Evolutionary conservation across 2,888 invertebrate genomes (phyloP).

Genomic region (Leptarthrus brevirostris): DNA sequence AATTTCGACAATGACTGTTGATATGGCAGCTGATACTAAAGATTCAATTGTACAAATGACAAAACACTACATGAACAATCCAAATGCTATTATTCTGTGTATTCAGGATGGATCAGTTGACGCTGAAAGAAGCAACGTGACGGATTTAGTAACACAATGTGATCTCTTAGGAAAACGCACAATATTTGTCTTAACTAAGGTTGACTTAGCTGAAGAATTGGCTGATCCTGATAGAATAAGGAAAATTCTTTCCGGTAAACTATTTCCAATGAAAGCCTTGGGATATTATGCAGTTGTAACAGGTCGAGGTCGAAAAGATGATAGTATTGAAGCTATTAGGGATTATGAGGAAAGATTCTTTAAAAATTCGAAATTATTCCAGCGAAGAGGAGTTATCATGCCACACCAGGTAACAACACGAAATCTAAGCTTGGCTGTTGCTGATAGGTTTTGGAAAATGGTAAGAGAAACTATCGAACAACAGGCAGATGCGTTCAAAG

Average conservation of each 20-base stretch:
- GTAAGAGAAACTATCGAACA: slow-evolving; percentile 99
- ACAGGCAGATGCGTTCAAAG: slow-evolving; percentile 98
- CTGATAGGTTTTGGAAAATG: slow-evolving; percentile 99
- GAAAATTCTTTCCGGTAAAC: slow-evolving; percentile 93
- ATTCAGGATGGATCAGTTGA: slow-evolving; percentile 98
- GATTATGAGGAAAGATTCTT: slow-evolving; percentile 98
- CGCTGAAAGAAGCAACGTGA: slow-evolving; percentile 98
- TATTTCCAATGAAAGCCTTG: slow-evolving; percentile 99
- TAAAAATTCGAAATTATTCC: slow-evolving; percentile 89
- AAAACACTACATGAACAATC: slow-evolving; percentile 97
- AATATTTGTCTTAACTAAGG: slow-evolving; percentile 98
- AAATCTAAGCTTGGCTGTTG: slow-evolving; percentile 96
- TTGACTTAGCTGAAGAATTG: slow-evolving; percentile 95
- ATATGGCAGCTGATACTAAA: slow-evolving; percentile 95
- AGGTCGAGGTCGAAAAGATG: slow-evolving; percentile 91
- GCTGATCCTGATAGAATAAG: slow-evolving; percentile 95
- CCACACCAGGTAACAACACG: slow-evolving; percentile 86
- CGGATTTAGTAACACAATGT: slow-evolving; percentile 95
- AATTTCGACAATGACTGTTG: slow-evolving; percentile 97
- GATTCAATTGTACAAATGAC: slow-evolving; percentile 95
- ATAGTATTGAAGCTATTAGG: slow-evolving; percentile 91
- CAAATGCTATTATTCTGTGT: slow-evolving; percentile 98
- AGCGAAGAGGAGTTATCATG: slow-evolving; percentile 84
- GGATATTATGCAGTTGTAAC: slow-evolving; percentile 99
- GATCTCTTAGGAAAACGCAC: slow-evolving; percentile 96